Percentiles rank a stretch among this genome's conserved stretches.
These are phyloP conservation scores for Stichodactyla helianthus DNA, from an alignment of 64 coral and sea anemone genomes.

Conservation along the genomic window DNA sequence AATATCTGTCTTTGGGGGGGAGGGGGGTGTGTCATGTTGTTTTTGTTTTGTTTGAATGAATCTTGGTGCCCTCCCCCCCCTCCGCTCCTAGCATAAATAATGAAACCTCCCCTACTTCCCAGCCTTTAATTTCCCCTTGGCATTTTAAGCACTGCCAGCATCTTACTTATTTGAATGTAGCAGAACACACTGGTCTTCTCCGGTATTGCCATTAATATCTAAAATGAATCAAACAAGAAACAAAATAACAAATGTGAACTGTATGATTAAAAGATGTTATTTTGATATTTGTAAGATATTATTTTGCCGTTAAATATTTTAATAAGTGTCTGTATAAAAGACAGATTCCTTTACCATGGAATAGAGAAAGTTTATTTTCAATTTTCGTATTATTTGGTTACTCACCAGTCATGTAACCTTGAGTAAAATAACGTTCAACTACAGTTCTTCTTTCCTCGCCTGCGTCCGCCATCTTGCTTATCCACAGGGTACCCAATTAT, in stretches of 20 bases:
- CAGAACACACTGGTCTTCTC: constrained; percentile 90
- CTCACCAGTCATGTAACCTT: constrained; percentile 61
- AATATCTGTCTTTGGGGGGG: too few relatives aligned
- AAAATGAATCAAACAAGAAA: not conserved
- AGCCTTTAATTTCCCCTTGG: not conserved
- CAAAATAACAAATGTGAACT: too few relatives aligned
- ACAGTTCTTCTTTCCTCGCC: constrained; percentile 39
- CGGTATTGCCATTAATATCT: constrained; percentile 67
- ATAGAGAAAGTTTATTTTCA: not conserved
- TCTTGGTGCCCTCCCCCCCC: too few relatives aligned
- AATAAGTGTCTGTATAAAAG: not conserved
- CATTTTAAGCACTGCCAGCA: not conserved
- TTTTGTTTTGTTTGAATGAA: too few relatives aligned
- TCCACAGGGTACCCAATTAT: not conserved
- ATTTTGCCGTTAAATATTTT: not conserved
- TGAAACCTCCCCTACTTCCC: too few relatives aligned
- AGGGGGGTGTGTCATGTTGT: too few relatives aligned
- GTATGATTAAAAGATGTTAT: too few relatives aligned
- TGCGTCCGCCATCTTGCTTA: constrained; percentile 65
- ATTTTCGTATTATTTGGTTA: not conserved
- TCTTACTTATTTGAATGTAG: constrained; percentile 99
- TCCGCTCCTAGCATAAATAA: too few relatives aligned
- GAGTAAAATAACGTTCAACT: constrained; percentile 74
- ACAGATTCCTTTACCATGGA: not conserved
- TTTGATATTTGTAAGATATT: not conserved